These are phyloP conservation scores for Catharus bicknelli DNA, from an alignment of 2,113 vertebrate genomes.

Conservation along the genomic window DNA sequence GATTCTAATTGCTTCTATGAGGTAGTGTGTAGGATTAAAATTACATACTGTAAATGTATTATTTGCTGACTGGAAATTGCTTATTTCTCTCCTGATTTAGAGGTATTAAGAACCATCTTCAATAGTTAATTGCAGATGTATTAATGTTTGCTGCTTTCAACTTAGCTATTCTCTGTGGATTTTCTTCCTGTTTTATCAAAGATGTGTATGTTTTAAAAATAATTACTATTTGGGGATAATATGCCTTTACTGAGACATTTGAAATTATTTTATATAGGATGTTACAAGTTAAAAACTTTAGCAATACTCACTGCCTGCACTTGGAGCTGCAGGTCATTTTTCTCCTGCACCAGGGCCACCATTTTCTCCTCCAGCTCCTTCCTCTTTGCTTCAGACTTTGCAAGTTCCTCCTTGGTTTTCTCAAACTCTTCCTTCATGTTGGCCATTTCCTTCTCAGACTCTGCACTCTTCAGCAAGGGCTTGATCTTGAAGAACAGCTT, in stretches of 20 bases:
- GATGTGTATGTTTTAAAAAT: background rate
- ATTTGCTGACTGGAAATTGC: background rate
- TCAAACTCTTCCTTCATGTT: constrained; percentile 82
- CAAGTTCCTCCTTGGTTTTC: constrained; percentile 86
- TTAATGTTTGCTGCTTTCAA: background rate
- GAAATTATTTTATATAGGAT: background rate
- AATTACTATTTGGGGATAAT: background rate
- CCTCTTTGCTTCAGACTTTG: constrained; percentile 82
- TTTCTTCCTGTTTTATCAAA: background rate
- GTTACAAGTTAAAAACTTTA: background rate
- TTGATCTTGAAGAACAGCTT: constrained; percentile 85
- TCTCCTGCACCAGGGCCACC: constrained; percentile 78
- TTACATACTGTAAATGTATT: background rate
- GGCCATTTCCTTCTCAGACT: constrained; percentile 78
- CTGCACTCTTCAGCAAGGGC: constrained; percentile 84
- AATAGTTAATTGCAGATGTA: background rate
- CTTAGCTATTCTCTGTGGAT: background rate
- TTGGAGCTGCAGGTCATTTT: constrained; percentile 87
- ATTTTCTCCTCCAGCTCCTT: constrained; percentile 88
- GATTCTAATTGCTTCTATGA: background rate
- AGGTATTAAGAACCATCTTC: background rate
- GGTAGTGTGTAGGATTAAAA: background rate
- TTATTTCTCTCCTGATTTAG: background rate
- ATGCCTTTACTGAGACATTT: background rate
- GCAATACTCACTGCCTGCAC: constrained; percentile 80